Conservation (phyloP, 1,140 invertebrate species). For the Drosophila orena region DNA sequence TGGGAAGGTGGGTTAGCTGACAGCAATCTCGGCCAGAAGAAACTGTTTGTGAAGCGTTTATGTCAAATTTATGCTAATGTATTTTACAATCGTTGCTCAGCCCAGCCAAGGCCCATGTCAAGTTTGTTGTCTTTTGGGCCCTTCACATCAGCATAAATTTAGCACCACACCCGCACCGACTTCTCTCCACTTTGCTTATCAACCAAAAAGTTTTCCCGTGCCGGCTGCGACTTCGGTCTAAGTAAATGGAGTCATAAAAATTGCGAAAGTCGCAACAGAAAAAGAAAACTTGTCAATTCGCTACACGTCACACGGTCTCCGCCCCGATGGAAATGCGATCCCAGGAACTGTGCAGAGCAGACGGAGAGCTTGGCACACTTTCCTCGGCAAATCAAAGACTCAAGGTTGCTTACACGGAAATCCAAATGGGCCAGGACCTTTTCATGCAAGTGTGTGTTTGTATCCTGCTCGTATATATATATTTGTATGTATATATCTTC, state of each 20-base stretch:
- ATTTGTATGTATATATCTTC: slow-evolving; percentile 24
- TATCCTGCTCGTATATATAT: not conserved
- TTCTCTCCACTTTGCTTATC: slow-evolving; percentile 57
- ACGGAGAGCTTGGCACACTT: slow-evolving; percentile 29
- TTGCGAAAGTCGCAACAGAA: slow-evolving; percentile 39
- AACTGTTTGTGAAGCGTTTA: slow-evolving; percentile 81
- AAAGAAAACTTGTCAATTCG: slow-evolving; percentile 72
- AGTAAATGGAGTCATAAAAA: slow-evolving; percentile 80
- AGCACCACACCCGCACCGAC: not conserved
- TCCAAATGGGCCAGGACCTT: slow-evolving; percentile 39
- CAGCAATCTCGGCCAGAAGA: slow-evolving; percentile 47
- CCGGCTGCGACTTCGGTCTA: slow-evolving; percentile 34
- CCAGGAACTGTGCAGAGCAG: slow-evolving; percentile 24
- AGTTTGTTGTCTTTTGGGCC: slow-evolving; percentile 62
- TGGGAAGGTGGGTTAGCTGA: slow-evolving; percentile 14
- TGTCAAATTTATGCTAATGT: slow-evolving; percentile 84
- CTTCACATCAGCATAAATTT: slow-evolving; percentile 79
- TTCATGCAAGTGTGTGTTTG: slow-evolving; percentile 14
- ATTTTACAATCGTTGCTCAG: slow-evolving; percentile 74
- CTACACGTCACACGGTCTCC: slow-evolving; percentile 64
- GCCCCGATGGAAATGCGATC: slow-evolving; percentile 58
- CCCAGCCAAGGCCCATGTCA: slow-evolving; percentile 47
- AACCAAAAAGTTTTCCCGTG: slow-evolving; percentile 56
- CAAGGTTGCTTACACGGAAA: slow-evolving; percentile 74
- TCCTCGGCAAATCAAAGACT: slow-evolving; percentile 68